Evolutionary conservation across 2,797 vertebrate genomes (phyloP).

Genomic region (Clarias pachynema): DNA sequence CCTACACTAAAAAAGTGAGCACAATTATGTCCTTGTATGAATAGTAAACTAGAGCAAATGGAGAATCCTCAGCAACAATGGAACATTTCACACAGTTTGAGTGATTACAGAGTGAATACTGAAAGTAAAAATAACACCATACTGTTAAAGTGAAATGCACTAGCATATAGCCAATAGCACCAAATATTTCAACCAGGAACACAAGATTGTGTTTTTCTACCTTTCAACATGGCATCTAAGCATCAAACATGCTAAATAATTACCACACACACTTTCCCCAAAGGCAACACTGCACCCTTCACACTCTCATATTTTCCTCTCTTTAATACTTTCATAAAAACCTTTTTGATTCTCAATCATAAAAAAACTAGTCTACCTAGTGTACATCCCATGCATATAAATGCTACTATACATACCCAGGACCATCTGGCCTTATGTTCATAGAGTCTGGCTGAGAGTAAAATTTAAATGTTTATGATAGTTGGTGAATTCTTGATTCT

Average conservation of each 20-base stretch:
- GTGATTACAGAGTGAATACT: background rate
- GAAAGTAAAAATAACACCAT: background rate
- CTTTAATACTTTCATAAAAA: background rate
- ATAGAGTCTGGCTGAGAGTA: background rate
- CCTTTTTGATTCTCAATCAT: constrained; percentile 31
- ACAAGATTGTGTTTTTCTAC: background rate
- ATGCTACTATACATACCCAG: constrained; percentile 66
- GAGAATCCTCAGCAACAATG: constrained; percentile 6
- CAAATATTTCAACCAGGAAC: background rate
- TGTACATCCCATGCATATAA: constrained; percentile 77
- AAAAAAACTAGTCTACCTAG: constrained; percentile 66
- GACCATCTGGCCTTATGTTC: constrained; percentile 35
- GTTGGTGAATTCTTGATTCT: background rate
- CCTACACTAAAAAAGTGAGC: background rate
- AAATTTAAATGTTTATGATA: background rate
- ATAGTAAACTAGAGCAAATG: background rate
- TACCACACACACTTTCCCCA: background rate
- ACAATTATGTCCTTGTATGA: background rate
- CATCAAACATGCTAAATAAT: background rate
- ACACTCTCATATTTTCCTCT: constrained; percentile 15
- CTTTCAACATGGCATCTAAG: background rate
- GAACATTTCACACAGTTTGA: background rate
- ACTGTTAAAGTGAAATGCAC: constrained; percentile 5
- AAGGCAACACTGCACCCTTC: background rate
- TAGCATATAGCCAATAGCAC: constrained; percentile 21